These are phyloP conservation scores for Caenorhabditis becei DNA, from an alignment of 2,888 invertebrate species.

Conservation along the genomic window DNA sequence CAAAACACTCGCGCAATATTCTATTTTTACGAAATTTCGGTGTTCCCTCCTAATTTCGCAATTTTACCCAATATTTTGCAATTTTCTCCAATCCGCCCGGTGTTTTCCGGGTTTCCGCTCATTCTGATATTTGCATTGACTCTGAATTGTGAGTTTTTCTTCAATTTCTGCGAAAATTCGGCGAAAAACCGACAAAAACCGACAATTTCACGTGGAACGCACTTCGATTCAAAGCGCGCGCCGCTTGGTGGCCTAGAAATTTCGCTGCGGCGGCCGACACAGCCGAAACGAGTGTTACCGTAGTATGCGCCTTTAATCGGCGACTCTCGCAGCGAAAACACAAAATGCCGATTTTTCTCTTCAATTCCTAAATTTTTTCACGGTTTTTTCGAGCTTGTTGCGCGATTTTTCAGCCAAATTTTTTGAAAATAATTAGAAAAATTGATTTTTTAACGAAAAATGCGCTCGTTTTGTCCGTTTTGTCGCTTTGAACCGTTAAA, in stretches of 20 bases:
- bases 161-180: constrained; percentile 3
- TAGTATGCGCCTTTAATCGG: constrained; percentile 35
- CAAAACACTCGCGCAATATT: not conserved
- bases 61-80: constrained; percentile 53
- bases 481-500: not conserved
- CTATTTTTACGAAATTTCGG: not conserved
- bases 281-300: constrained; percentile 50
- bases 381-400: constrained; percentile 31
- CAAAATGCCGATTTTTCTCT: constrained; percentile 24
- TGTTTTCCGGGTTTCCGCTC: constrained; percentile 1
- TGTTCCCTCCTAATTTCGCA: constrained; percentile 36
- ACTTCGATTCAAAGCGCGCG: not conserved
- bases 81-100: not conserved
- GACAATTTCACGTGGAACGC: not conserved
- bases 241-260: not conserved
- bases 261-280: constrained; percentile 15
- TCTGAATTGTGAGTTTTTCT: constrained; percentile 37
- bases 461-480: not conserved
- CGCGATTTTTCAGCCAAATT: constrained; percentile 40
- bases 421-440: constrained; percentile 16
- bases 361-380: constrained; percentile 57
- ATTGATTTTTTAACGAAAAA: not conserved
- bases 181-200: not conserved
- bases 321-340: constrained; percentile 23
- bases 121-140: constrained; percentile 4